Conservation (phyloP, 2,888 invertebrate genomes). For the Caenorhabditis doughertyi region DNA sequence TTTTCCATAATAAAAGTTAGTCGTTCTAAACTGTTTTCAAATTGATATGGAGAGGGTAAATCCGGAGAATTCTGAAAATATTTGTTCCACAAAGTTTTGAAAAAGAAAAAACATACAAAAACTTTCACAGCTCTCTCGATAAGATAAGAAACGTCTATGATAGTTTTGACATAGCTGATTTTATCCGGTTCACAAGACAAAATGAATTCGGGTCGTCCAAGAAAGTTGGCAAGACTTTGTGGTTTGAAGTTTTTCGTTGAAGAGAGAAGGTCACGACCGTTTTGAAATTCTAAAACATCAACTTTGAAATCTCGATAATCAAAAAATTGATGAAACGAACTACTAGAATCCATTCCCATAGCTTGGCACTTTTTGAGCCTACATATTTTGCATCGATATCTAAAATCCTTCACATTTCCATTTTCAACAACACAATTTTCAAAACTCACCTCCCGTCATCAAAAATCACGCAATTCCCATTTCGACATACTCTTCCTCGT, state of each 20-base stretch:
- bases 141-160: not conserved
- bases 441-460: conserved; percentile 8
- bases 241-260: too few relatives aligned
- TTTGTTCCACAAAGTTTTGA: too few relatives aligned
- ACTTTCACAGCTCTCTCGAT: not conserved
- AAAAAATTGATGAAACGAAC: too few relatives aligned
- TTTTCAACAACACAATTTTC: too few relatives aligned
- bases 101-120: too few relatives aligned
- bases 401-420: too few relatives aligned
- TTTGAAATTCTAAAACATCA: not conserved
- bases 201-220: not conserved
- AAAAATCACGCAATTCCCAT: not conserved
- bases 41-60: not conserved
- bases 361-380: too few relatives aligned
- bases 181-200: not conserved
- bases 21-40: not conserved
- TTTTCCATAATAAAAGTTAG: not conserved
- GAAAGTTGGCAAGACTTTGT: not conserved
- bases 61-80: too few relatives aligned
- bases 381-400: too few relatives aligned
- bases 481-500: not conserved
- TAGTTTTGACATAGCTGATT: not conserved
- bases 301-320: too few relatives aligned
- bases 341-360: too few relatives aligned
- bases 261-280: not conserved